Evolutionary conservation across 2,888 invertebrate genomes (phyloP).

Genomic region (Dastarcus helophoroides): DNA sequence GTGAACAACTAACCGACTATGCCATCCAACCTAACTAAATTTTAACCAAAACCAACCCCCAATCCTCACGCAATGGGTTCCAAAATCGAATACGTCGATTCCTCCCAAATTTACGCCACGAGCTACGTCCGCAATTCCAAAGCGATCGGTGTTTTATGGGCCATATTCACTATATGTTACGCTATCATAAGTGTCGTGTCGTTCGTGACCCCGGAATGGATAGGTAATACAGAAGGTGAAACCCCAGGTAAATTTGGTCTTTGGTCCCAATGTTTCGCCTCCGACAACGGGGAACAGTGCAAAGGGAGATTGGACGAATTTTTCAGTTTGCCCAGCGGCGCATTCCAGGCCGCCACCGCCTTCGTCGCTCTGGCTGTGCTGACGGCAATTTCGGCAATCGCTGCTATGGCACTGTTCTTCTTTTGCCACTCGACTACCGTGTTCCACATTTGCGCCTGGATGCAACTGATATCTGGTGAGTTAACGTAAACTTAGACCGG

Average conservation of each 20-base stretch:
- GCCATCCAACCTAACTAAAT: too few species aligned
- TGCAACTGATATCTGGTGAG: conserved; percentile 92
- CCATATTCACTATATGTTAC: conserved; percentile 93
- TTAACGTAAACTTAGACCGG: too few species aligned
- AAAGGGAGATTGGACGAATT: conserved; percentile 76
- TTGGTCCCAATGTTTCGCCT: conserved; percentile 77
- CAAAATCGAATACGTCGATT: conserved; percentile 86
- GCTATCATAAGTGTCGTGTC: conserved; percentile 93
- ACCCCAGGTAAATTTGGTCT: conserved; percentile 86
- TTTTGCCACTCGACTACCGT: conserved; percentile 88
- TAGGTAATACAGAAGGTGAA: conserved; percentile 73
- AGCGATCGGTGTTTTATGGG: conserved; percentile 96
- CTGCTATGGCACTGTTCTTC: conserved; percentile 83
- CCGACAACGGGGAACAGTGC: conserved; percentile 71
- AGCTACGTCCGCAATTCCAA: conserved; percentile 86
- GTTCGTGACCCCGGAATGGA: conserved; percentile 91
- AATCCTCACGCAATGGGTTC: conserved; percentile 80
- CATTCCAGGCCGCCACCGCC: conserved; percentile 78
- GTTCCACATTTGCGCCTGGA: conserved; percentile 88
- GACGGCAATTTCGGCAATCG: conserved; percentile 75
- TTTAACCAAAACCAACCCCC: too few species aligned
- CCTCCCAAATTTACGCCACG: conserved; percentile 80
- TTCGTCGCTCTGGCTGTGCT: conserved; percentile 78
- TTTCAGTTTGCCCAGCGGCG: conserved; percentile 61
- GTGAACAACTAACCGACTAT: too few species aligned